Conservation (phyloP, 2,113 vertebrate species). For the Hydrochoerus hydrochaeris region DNA sequence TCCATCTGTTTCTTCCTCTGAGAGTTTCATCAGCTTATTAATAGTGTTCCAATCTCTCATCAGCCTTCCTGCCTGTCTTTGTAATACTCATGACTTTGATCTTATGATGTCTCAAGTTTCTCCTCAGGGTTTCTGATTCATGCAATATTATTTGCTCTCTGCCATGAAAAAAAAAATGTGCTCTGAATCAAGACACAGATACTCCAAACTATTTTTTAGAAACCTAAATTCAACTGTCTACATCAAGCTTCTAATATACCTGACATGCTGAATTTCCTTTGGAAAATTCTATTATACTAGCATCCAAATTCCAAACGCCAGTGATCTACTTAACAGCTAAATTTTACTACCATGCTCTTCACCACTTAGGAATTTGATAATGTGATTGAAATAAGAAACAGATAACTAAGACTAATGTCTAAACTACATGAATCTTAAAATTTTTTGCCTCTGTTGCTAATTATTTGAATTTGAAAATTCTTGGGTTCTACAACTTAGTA, state of each 20-base stretch:
- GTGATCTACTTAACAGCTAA: constrained; percentile 39
- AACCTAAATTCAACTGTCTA: neutral
- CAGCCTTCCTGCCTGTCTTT: neutral
- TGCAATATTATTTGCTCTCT: neutral
- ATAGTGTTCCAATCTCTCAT: neutral
- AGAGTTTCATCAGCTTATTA: neutral
- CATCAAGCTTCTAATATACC: neutral
- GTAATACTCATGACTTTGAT: neutral
- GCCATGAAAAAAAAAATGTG: neutral
- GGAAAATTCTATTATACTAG: neutral
- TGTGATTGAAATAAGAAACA: neutral
- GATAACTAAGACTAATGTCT: neutral
- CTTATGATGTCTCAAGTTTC: constrained; percentile 2
- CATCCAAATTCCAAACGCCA: neutral
- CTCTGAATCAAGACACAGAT: neutral
- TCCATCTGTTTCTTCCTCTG: neutral
- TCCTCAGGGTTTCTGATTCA: neutral
- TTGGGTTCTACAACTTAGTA: neutral
- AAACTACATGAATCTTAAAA: neutral
- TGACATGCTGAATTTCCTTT: neutral
- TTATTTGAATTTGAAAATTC: constrained; percentile 23
- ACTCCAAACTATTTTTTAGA: neutral
- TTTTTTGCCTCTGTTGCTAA: constrained; percentile 5
- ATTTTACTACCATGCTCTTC: neutral
- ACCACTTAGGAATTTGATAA: neutral